Conservation (phyloP, 2,797 vertebrate species). For the Sarcophilus harrisii region DNA sequence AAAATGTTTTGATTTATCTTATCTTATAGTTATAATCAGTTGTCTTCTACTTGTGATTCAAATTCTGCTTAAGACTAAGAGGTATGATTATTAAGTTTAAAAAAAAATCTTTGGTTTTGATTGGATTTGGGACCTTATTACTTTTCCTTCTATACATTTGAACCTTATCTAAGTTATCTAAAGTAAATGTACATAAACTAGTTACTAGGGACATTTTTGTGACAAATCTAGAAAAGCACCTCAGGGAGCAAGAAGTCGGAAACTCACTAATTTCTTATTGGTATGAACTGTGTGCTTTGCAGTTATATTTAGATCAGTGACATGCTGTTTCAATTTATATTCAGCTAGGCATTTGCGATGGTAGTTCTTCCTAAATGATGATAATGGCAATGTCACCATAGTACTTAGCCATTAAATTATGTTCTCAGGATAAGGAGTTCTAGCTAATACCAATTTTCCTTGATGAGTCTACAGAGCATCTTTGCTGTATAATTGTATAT, state of each 20-base stretch:
- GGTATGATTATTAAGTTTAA: neutral
- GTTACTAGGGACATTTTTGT: neutral
- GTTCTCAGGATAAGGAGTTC: conserved; percentile 38
- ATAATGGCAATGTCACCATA: neutral
- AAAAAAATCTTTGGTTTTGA: neutral
- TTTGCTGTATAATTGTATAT: conserved; percentile 15
- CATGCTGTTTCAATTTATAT: conserved; percentile 30
- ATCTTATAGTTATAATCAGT: neutral
- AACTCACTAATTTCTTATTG: conserved; percentile 18
- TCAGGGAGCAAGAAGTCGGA: neutral
- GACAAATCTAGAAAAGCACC: neutral
- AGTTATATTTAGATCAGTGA: conserved; percentile 14
- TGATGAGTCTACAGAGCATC: neutral
- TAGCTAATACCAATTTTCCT: conserved; percentile 16
- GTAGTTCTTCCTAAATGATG: conserved; percentile 28
- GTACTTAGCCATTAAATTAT: neutral
- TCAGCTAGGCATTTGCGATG: neutral
- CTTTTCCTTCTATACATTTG: neutral
- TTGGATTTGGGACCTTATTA: neutral
- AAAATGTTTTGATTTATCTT: neutral
- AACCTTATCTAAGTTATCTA: neutral
- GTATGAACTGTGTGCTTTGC: neutral
- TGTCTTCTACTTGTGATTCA: neutral
- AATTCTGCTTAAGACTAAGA: neutral
- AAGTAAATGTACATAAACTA: neutral